Conservation (phyloP, 2,888 invertebrate species). For the Drosophila quinaria region DNA sequence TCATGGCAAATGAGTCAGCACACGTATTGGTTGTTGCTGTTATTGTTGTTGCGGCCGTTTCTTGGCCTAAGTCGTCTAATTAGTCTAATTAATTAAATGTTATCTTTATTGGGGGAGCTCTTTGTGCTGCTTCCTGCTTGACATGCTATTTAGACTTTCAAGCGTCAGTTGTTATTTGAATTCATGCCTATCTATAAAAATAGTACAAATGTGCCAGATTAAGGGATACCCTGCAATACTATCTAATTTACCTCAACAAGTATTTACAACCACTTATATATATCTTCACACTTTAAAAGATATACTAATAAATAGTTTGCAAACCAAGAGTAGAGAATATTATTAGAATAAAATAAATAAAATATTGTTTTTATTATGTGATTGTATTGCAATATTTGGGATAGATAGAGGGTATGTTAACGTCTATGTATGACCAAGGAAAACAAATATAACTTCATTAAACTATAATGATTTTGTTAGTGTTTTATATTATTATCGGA, state of each 20-base stretch:
- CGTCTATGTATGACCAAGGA: too few relatives aligned
- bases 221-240: neutral
- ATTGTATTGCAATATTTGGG: too few relatives aligned
- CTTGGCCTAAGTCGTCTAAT: slow-evolving; percentile 26
- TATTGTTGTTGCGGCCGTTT: neutral
- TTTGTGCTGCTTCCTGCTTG: slow-evolving; percentile 14
- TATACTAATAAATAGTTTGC: too few relatives aligned
- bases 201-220: neutral
- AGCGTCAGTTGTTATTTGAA: slow-evolving; percentile 1
- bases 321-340: too few relatives aligned
- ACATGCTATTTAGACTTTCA: slow-evolving; percentile 8
- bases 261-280: neutral
- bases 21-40: slow-evolving; percentile 1
- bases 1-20: slow-evolving; percentile 31
- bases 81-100: slow-evolving; percentile 42
- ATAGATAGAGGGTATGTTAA: too few relatives aligned
- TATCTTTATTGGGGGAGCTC: slow-evolving; percentile 18
- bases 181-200: neutral
- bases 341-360: too few relatives aligned
- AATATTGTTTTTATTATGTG: too few relatives aligned
- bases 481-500: too few relatives aligned
- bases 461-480: too few relatives aligned
- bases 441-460: too few relatives aligned
- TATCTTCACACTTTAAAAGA: too few relatives aligned
- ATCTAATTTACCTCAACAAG: too few relatives aligned